Base-by-base conservation (phyloP, 2,113 vertebrate species). In the Cryptoleucopteryx plumbea region DNA sequence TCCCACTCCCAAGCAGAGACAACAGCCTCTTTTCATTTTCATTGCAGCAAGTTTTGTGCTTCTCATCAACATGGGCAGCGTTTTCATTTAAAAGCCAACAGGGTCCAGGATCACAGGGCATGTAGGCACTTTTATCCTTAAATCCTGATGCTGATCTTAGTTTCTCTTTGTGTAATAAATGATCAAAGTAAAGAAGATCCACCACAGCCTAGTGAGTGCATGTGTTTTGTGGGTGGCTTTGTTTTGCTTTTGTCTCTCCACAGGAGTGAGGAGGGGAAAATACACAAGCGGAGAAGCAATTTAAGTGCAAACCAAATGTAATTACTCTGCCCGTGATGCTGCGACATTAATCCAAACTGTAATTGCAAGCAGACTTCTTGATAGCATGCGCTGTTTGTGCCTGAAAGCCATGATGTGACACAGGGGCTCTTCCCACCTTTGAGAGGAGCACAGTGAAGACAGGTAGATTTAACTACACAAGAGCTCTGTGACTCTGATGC, bases 151-250 rank as follows among this genome's bases (percentile, higher is more conserved):
- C 82, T 67, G 93, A 86, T 90, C 93, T 95, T 70, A 86, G 91
- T 52, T 95, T 89, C 84, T 90, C 82, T 94, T 81, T 93, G 45
- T 92, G 70, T 80, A 91, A 97, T 55, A 92, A 74, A 88, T 34
- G 83, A 95, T 96, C 94, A 95, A 97, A 95, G 94, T 71, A 56
- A 88, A 15, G 48, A 80, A 73, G 79, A 94, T 87, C 84, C 79
- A 91, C 53, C 82, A 53, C 84, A 97, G 93, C 70, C 62, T 66
- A 72, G 38, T 13, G 52, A 79, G 42, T 4, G 23, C 84, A 89
- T 82, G 50, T 78, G 79, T 96, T 93, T 86, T 94, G 93, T 95
- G 93, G 78, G 95, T 94, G 87, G 91, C 78, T 95, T 94, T 94
- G 91, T 93, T 95, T 97, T 88, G 84, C 38, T 97, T 94, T 90